phyloP scores from a whole-genome alignment of 2,888 invertebrate species.

The Dryadula phaetusa region DNA sequence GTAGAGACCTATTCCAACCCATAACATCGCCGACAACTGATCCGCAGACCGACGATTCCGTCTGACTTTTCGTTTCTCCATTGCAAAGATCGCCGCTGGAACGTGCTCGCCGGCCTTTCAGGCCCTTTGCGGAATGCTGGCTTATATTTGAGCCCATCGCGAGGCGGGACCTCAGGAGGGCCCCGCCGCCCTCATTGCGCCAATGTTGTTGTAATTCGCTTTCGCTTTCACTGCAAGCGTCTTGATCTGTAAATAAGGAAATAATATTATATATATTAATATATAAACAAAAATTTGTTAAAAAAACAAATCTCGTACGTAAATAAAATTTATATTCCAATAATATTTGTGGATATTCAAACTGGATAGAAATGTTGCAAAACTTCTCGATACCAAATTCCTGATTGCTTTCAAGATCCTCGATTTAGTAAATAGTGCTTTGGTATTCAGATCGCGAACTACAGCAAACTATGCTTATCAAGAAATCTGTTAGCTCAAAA shows the following conservation, averaged over 20 bases:
- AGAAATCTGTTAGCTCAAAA: slow-evolving; percentile 36
- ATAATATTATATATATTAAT: not conserved
- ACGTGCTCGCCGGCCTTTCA: slow-evolving; percentile 88
- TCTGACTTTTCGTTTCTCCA: slow-evolving; percentile 80
- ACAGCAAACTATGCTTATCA: slow-evolving; percentile 35
- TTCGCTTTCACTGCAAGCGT: slow-evolving; percentile 54
- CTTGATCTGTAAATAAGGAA: slow-evolving; percentile 57
- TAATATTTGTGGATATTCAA: slow-evolving; percentile 28
- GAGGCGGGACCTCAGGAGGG: slow-evolving; percentile 79
- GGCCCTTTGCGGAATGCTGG: slow-evolving; percentile 89
- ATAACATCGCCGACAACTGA: slow-evolving; percentile 80
- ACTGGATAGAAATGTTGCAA: slow-evolving; percentile 31
- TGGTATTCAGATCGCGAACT: slow-evolving; percentile 38
- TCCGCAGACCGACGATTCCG: slow-evolving; percentile 79
- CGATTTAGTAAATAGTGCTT: slow-evolving; percentile 39
- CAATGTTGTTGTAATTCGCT: slow-evolving; percentile 57
- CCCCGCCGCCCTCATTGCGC: slow-evolving; percentile 75
- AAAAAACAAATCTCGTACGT: not conserved
- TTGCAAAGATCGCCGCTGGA: slow-evolving; percentile 91
- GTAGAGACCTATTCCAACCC: slow-evolving; percentile 85
- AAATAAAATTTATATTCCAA: not conserved
- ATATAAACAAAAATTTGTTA: not conserved
- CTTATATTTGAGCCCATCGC: slow-evolving; percentile 92
- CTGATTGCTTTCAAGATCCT: slow-evolving; percentile 38
- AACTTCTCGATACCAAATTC: slow-evolving; percentile 37